phyloP scores from a whole-genome alignment of 30 jellyfish, hydroid and myxozoan genomes.

The Kudoa iwatai region DNA sequence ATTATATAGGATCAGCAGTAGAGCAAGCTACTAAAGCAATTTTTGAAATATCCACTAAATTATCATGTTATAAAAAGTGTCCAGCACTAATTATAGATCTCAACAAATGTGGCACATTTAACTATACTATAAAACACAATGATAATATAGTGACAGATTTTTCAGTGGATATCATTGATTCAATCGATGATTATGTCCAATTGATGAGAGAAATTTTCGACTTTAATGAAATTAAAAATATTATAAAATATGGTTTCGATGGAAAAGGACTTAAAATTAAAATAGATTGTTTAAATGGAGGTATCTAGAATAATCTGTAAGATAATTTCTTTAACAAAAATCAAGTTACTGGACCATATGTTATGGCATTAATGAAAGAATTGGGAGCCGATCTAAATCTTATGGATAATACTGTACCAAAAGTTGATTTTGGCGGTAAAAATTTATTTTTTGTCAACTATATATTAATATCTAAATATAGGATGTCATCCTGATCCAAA shows the following conservation, averaged over 20 bases:
- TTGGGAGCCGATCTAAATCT: conserved; percentile 9
- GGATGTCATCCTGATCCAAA: conserved; percentile 79
- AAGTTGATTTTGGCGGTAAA: conserved; percentile 50
- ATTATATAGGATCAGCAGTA: conserved; percentile 37
- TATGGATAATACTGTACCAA: conserved; percentile 10
- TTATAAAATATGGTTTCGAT: conserved; percentile 1
- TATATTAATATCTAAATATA: not conserved
- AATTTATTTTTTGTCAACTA: not conserved
- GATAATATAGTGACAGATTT: conserved; percentile 5
- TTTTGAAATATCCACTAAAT: conserved; percentile 3
- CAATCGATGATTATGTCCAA: conserved; percentile 29
- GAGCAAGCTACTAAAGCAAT: conserved; percentile 15
- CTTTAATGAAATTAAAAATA: conserved; percentile 7
- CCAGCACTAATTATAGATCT: conserved; percentile 5
- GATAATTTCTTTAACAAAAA: conserved; percentile 15
- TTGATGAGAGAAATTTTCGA: conserved; percentile 21
- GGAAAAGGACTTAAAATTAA: conserved; percentile 2
- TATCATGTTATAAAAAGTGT: conserved; percentile 8
- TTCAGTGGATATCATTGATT: conserved; percentile 15
- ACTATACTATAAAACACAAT: conserved; percentile 1
- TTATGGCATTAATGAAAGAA: conserved; percentile 12
- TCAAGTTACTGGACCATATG: conserved; percentile 59
- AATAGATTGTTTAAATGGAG: conserved; percentile 53
- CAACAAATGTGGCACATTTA: conserved; percentile 2
- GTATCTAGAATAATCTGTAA: conserved; percentile 2